These are phyloP conservation scores for Pristionchus maxplancki DNA, from an alignment of 2,888 invertebrate genomes.

Conservation along the genomic window DNA sequence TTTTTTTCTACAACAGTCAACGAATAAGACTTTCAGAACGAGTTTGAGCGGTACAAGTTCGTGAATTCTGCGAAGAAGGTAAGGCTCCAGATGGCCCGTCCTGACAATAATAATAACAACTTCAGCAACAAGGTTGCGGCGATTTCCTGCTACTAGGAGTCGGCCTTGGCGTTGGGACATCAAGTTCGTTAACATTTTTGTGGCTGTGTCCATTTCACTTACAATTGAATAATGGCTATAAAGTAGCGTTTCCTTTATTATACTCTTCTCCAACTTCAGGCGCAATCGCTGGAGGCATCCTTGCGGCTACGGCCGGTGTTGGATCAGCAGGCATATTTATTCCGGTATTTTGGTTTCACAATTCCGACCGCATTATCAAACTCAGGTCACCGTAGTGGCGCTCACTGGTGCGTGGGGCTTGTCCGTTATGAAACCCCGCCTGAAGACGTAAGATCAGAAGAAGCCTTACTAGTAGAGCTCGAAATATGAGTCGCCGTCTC, in stretches of 20 bases:
- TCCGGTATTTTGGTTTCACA: slow-evolving; percentile 54
- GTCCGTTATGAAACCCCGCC: neutral
- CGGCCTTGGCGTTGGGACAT: slow-evolving; percentile 65
- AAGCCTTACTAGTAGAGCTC: too few species aligned
- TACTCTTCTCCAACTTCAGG: slow-evolving; percentile 49
- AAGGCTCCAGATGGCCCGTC: neutral
- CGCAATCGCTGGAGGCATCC: slow-evolving; percentile 70
- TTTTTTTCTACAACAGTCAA: too few species aligned
- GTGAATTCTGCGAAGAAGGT: slow-evolving; percentile 74
- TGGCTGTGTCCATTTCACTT: too few species aligned
- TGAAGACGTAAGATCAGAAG: neutral
- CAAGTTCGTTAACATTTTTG: slow-evolving; percentile 42
- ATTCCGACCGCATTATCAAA: neutral
- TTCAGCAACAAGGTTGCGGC: slow-evolving; percentile 70
- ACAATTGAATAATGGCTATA: too few species aligned
- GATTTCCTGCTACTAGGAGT: slow-evolving; percentile 74
- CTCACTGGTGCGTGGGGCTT: neutral
- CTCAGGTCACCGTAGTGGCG: neutral
- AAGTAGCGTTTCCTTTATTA: too few species aligned
- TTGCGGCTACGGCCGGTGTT: slow-evolving; percentile 74
- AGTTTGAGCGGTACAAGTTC: slow-evolving; percentile 74
- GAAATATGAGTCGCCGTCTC: too few species aligned
- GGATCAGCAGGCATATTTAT: slow-evolving; percentile 72
- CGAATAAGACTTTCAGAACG: slow-evolving; percentile 75
- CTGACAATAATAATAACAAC: neutral